Evolutionary conservation across 1,140 invertebrate species (phyloP).

Genomic region (Augochlora pura): DNA sequence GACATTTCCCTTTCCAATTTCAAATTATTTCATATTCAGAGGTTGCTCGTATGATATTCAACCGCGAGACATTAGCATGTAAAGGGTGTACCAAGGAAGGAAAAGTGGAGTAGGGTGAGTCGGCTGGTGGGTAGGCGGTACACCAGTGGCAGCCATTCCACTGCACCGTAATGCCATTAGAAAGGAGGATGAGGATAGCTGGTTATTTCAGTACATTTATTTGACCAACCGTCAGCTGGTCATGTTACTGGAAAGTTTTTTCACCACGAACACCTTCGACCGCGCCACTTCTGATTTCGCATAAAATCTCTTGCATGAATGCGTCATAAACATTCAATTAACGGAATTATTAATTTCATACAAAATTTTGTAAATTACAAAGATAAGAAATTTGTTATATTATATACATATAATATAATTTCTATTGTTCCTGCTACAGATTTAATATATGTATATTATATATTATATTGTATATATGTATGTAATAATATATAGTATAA

Average conservation of each 20-base stretch:
- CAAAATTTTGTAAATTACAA: too few relatives aligned
- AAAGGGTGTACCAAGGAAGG: slow-evolving; percentile 57
- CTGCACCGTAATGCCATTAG: slow-evolving; percentile 50
- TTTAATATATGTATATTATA: too few relatives aligned
- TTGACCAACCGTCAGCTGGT: neutral
- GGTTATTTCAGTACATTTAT: neutral
- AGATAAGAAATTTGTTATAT: too few relatives aligned
- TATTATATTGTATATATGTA: too few relatives aligned
- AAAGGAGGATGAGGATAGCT: neutral
- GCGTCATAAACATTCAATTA: too few relatives aligned
- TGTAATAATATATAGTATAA: too few relatives aligned
- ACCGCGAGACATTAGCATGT: slow-evolving; percentile 60
- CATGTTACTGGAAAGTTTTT: neutral
- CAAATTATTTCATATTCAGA: slow-evolving; percentile 66
- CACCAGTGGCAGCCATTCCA: slow-evolving; percentile 12
- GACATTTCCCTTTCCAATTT: slow-evolving; percentile 61
- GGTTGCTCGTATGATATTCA: slow-evolving; percentile 61
- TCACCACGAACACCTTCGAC: neutral
- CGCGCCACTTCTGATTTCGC: neutral
- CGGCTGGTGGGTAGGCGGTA: neutral
- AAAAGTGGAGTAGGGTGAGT: slow-evolving; percentile 38
- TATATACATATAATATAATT: too few relatives aligned
- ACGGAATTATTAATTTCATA: too few relatives aligned
- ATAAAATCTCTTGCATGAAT: neutral
- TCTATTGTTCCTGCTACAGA: too few relatives aligned